Evolutionary conservation across 2,797 vertebrate species (phyloP), one percentile per base, ranked within the genome.

Genomic region (Rhinatrema bivittatum): DNA sequence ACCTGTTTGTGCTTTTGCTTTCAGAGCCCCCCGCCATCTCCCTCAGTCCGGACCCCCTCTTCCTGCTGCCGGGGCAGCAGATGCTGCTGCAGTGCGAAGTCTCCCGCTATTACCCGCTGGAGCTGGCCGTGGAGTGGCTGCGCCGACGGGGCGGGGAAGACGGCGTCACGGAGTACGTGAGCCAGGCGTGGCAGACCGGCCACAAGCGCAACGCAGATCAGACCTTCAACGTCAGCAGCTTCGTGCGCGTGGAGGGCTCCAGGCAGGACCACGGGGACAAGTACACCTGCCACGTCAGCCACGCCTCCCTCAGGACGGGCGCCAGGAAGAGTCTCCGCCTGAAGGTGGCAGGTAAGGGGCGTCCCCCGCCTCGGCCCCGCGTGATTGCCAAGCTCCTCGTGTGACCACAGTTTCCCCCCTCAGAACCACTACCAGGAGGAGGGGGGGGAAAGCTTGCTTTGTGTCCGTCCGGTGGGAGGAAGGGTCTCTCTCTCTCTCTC

Each of bases 61-160:
- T 87, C 32, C 56, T 58, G 19, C 50, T 67, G 1, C 75, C 82
- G 0, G 86, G 85, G 5, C 79, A 87, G 53, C 42, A 52, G 4
- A 13, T 73, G 12, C 65, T 58, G 0, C 36, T 91, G 39, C 53
- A 72, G 37, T 93, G 91, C 20, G 78, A 84, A 2, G 70, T 86
- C 5, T 81, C 83, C 0, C 85, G 83, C 38, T 91, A 89, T 16
- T 72, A 71, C 8, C 90, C 91, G 6, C 69, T 84, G 3, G 46
- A 73, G 5, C 65, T 89, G 67, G 62, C 58, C 25, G 69, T 94
- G 67, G 78, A 75, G 8, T 89, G 82, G 86, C 50, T 56, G 68
- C 50, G 53, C 7, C 42, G 38, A 57, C 0, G 60, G 78, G 1
- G 79, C 72, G 23, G 61, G 48, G 46, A 40, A 41, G 16, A 50